Evolutionary conservation across 2,888 invertebrate species (phyloP), one percentile per base, ranked within the genome.

Genomic region (Eustalomyia histrio): DNA sequence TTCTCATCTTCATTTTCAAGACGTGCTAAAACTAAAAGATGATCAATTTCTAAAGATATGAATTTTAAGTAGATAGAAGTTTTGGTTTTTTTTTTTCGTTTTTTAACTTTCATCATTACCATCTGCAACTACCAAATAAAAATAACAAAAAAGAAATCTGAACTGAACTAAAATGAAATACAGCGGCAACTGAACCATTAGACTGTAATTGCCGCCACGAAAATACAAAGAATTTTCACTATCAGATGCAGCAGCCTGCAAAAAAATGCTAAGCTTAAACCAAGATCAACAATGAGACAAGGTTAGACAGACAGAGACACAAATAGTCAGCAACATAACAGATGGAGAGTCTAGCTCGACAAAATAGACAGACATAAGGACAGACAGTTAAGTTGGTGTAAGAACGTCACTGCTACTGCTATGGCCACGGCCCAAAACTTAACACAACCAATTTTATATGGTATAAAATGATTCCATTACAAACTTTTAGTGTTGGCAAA

Each of bases 121-220:
- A 58, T 52, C 16, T 63, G 24, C 43, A 53, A 64, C 29, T 50
- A 35, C 52, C 47, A 63, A 39, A 60, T n/a, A n/a, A 64, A 55
- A 18, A 10, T 35, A 21, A 47, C 16, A 17, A 63, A 4, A 43
- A 33, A 60, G 35, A 17, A 29, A 39, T 1, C 64, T 43, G 12
- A 76, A 64, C 39, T 29, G 12, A 14, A 24, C 24, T 33, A 29
- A 76, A 76, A 76, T 73, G 69, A 79, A 79, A 67, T 72, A 68
- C 61, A 73, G 64, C 72, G 73, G 58, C 69, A 76, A 67, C 76
- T 76, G 50, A 75, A 73, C 80, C 79, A 83, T 84, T 82, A 80
- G 82, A 78, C 69, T 53, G 68, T 75, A 80, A 80, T 80, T 83
- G 82, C 78, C 75, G 81, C 73, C 82, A 80, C 71, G 73, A 83